These are phyloP conservation scores for Brassicogethes aeneus DNA, from an alignment of 2,888 invertebrate species.

Conservation along the genomic window DNA sequence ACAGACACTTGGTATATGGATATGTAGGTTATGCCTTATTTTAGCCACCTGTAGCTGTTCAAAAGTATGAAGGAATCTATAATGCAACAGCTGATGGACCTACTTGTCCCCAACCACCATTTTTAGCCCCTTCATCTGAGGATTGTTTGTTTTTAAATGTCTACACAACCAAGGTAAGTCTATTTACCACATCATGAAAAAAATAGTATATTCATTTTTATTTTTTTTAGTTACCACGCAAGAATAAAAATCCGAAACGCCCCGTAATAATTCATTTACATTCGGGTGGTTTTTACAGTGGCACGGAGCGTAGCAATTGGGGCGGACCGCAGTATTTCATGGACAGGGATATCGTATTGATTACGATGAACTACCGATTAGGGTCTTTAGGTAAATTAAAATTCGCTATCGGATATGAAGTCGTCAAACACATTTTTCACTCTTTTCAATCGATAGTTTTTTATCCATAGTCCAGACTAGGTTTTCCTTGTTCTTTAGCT, in stretches of 20 bases:
- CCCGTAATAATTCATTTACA: conserved; percentile 63
- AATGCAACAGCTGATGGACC: conserved; percentile 35
- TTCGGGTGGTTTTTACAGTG: conserved; percentile 56
- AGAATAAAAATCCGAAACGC: conserved; percentile 30
- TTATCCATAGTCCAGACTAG: no score
- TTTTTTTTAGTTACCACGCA: conserved; percentile 30
- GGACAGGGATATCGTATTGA: conserved; percentile 55
- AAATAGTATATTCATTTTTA: not conserved
- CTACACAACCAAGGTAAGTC: conserved; percentile 43
- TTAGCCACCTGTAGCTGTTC: conserved; percentile 34
- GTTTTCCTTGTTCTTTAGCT: no score
- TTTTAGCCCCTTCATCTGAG: conserved; percentile 41
- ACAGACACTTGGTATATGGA: not conserved
- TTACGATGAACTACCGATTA: conserved; percentile 57
- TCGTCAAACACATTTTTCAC: no score
- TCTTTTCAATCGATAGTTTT: no score
- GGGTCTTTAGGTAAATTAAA: conserved; percentile 46
- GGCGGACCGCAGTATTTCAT: conserved; percentile 54
- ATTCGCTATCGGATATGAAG: no score
- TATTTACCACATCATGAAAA: not conserved
- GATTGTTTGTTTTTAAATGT: conserved; percentile 59
- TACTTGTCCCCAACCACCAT: conserved; percentile 35
- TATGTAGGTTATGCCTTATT: conserved; percentile 7
- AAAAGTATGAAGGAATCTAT: conserved; percentile 32
- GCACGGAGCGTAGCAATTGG: conserved; percentile 48